phyloP scores from a whole-genome alignment of 1,140 invertebrate species.

The Zaprionus inermis region DNA sequence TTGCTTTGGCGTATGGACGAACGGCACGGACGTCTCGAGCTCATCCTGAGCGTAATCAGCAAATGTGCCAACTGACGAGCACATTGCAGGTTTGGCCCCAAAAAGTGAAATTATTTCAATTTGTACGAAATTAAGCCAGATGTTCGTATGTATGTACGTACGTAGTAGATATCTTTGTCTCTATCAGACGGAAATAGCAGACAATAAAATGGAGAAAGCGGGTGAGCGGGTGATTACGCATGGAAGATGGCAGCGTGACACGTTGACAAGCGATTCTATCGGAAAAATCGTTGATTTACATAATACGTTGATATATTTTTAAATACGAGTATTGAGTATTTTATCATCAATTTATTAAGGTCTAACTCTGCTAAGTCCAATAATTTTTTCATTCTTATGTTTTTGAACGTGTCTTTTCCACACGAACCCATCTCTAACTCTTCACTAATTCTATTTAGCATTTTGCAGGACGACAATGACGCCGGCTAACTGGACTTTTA shows the following conservation, averaged over 20 bases:
- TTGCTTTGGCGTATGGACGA: neutral
- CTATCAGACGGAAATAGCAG: slow-evolving; percentile 35
- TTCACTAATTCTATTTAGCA: slow-evolving; percentile 75
- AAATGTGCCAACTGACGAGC: slow-evolving; percentile 67
- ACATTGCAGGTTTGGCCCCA: slow-evolving; percentile 43
- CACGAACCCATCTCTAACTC: slow-evolving; percentile 18
- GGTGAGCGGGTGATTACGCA: neutral
- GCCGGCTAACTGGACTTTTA: slow-evolving; percentile 34
- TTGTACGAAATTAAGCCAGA: slow-evolving; percentile 79
- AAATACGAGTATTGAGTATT: no score
- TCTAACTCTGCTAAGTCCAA: no score
- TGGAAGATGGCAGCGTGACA: neutral
- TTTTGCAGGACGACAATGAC: slow-evolving; percentile 58
- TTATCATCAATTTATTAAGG: no score
- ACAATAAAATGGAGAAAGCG: slow-evolving; percentile 15
- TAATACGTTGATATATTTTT: no score
- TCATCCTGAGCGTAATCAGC: slow-evolving; percentile 73
- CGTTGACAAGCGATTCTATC: neutral
- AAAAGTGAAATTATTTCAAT: slow-evolving; percentile 79
- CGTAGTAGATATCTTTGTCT: neutral
- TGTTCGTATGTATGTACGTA: slow-evolving; percentile 38
- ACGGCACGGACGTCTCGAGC: slow-evolving; percentile 23
- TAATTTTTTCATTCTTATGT: neutral
- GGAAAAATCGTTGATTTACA: no score
- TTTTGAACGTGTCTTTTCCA: neutral